Percentiles rank a stretch among this genome's conserved stretches.
Conservation (phyloP, 64 coral and sea anemone species). For the Montipora foliosa region DNA sequence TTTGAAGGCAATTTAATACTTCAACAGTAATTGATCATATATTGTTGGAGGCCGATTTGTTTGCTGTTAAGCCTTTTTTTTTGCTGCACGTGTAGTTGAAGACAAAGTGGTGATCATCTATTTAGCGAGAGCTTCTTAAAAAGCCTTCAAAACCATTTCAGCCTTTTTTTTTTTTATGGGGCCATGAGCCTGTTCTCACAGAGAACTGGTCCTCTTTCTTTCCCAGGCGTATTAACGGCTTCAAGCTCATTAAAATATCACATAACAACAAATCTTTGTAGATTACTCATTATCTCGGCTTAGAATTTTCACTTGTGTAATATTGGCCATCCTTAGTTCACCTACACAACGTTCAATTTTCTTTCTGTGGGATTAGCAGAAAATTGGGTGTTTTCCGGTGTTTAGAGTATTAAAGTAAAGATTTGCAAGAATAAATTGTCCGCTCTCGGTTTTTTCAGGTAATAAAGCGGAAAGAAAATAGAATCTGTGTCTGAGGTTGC, state of each 20-base stretch:
- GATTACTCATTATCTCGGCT: conserved; percentile 78
- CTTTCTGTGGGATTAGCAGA: conserved; percentile 77
- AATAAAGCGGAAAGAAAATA: conserved; percentile 63
- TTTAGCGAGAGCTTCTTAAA: conserved; percentile 44
- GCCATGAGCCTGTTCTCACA: conserved; percentile 23
- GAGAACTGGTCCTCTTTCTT: conserved; percentile 50
- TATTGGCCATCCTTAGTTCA: conserved; percentile 60
- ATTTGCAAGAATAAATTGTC: conserved; percentile 71
- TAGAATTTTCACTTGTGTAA: conserved; percentile 75
- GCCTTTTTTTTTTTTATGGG: background rate
- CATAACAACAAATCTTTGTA: conserved; percentile 72
- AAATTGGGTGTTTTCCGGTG: conserved; percentile 85
- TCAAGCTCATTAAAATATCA: conserved; percentile 74
- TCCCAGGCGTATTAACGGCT: conserved; percentile 39
- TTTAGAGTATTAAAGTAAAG: conserved; percentile 71
- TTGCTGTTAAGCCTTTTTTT: conserved; percentile 73
- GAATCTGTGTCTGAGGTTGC: conserved; percentile 38
- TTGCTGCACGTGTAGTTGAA: conserved; percentile 75
- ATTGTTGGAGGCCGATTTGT: conserved; percentile 81
- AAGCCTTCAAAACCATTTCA: conserved; percentile 48
- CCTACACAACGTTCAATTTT: conserved; percentile 79
- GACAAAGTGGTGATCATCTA: conserved; percentile 71
- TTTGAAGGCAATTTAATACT: conserved; percentile 93
- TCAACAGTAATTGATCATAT: conserved; percentile 79
- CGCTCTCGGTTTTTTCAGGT: conserved; percentile 71